Base-by-base conservation (phyloP, 2,113 vertebrate genomes). In the Amblyopsis rosae region DNA sequence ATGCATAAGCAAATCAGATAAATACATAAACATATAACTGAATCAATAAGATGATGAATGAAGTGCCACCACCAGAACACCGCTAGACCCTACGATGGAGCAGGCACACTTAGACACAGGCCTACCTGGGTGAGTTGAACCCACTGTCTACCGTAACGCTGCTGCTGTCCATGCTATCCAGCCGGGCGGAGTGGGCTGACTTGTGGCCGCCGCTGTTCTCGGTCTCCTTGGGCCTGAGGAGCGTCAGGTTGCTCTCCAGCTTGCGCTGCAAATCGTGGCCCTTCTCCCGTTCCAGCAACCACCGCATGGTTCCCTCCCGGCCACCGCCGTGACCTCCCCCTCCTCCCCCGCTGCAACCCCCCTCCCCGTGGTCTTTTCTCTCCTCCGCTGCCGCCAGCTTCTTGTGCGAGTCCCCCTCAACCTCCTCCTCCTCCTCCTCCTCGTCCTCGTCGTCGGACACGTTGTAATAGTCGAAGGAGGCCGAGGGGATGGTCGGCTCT, bases 111-210 rank as follows among this genome's bases (percentile, higher is more conserved):
- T 3, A 6, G 12, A 12, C 17, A 12, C 35, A 55, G 73, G 87
- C 95, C 90, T 95, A 99, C 98, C 98, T 96, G 93, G 98, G 98
- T 67, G 98, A 99, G 93, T 99, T 99, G 92, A 99, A 99, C 84
- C 98, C 97, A 86, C 98, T 99, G 92, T 99, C 97, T 89, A 99
- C 97, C 0, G 97, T 99, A 81, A 99, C 96, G 82, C 97, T 99
- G 94, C 97, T 99, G 93, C 97, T 98, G 92, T 99, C 98, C 96
- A 99, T 99, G 91, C 97, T 99, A 94, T 99, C 98, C 62, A 99
- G 92, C 12, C 98, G 95, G 47, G 96, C 96, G 0, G 98, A 98
- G 75, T 99, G 98, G 11, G 96, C 96, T 53, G 97, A 94, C 86
- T 97, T 95, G 94, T 98, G 97, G 88, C 89, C 95, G 94, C 91